Evolutionary conservation across 64 coral and sea anemone genomes (phyloP).

Genomic region (Pocillopora verrucosa): DNA sequence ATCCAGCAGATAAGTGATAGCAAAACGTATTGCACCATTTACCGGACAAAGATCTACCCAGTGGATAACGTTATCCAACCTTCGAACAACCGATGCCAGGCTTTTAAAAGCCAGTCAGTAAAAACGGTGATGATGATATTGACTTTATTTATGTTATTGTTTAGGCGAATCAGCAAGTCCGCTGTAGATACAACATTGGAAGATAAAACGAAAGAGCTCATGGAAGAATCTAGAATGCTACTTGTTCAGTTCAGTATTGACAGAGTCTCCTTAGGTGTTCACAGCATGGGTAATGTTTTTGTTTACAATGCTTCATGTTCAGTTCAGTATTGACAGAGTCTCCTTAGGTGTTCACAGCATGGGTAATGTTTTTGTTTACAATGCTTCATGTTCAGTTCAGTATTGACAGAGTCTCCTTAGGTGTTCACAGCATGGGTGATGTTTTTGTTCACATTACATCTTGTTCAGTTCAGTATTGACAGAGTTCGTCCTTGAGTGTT

Average conservation of each 20-base stretch:
- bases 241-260: conserved; percentile 84
- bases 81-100: too few relatives aligned
- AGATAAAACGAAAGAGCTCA: conserved; percentile 78
- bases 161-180: conserved; percentile 31
- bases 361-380: conserved; percentile 46
- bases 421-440: conserved; percentile 88
- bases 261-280: conserved; percentile 81
- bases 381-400: conserved; percentile 60
- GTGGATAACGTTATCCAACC: too few relatives aligned
- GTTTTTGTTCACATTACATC: neutral
- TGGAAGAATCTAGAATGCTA: conserved; percentile 86
- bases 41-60: too few relatives aligned
- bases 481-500: too few relatives aligned
- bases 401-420: conserved; percentile 83
- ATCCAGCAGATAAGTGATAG: too few relatives aligned
- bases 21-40: too few relatives aligned
- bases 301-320: conserved; percentile 16
- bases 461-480: too few relatives aligned
- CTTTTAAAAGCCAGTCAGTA: too few relatives aligned
- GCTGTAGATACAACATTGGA: conserved; percentile 45
- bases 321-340: conserved; percentile 86
- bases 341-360: conserved; percentile 83
- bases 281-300: conserved; percentile 71
- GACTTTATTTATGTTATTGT: neutral
- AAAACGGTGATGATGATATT: neutral